phyloP scores from a whole-genome alignment of 2,888 invertebrate genomes.

The Drosophila infuscata region DNA sequence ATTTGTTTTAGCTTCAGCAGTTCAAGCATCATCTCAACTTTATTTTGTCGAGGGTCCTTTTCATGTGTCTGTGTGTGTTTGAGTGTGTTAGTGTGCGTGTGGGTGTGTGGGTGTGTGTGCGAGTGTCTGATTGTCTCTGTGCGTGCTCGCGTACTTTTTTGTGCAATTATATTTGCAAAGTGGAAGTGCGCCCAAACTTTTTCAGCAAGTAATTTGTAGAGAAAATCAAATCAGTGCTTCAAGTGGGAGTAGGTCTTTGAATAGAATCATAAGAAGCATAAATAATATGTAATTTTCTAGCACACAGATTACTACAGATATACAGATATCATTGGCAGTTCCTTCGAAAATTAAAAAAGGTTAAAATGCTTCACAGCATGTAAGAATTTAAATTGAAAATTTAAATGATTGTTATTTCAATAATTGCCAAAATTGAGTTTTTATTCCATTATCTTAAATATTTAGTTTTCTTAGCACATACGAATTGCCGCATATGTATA shows the following conservation, averaged over 20 bases:
- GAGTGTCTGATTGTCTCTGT: slow-evolving; percentile 1
- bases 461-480: slow-evolving; percentile 7
- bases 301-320: neutral
- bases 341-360: neutral
- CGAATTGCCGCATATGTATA: slow-evolving; percentile 24
- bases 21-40: slow-evolving; percentile 33
- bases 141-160: slow-evolving; percentile 13
- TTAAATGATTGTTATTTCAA: neutral
- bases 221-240: slow-evolving; percentile 51
- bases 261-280: slow-evolving; percentile 45
- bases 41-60: slow-evolving; percentile 27
- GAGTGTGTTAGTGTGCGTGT: slow-evolving; percentile 4
- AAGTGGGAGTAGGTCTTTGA: slow-evolving; percentile 37
- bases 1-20: slow-evolving; percentile 55
- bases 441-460: neutral
- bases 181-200: slow-evolving; percentile 52
- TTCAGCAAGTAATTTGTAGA: slow-evolving; percentile 45
- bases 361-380: neutral
- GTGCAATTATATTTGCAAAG: slow-evolving; percentile 53
- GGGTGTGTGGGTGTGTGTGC: slow-evolving; percentile 10
- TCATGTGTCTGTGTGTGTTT: slow-evolving; percentile 6
- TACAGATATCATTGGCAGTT: slow-evolving; percentile 3
- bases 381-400: neutral
- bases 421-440: neutral
- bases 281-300: slow-evolving; percentile 42